phyloP scores from a whole-genome alignment of 2,113 vertebrate genomes.

The Apodemus sylvaticus region DNA sequence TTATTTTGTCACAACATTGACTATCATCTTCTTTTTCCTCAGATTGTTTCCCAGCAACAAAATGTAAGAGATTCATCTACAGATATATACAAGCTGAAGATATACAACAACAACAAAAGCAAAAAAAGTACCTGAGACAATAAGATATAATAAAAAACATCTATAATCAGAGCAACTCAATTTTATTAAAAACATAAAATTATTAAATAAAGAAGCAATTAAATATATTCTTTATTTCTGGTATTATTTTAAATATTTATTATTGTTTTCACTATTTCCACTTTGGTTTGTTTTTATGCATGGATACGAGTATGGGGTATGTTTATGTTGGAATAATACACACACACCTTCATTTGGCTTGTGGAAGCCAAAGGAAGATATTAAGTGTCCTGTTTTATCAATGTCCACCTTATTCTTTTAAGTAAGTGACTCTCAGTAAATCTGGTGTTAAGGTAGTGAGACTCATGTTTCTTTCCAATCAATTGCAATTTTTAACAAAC shows the following conservation, averaged over 20 bases:
- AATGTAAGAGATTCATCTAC: neutral
- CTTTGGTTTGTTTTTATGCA: neutral
- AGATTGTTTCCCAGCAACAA: neutral
- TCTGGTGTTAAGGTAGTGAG: neutral
- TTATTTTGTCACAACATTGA: neutral
- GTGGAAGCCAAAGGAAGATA: too few species aligned
- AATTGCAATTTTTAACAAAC: neutral
- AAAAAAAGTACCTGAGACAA: neutral
- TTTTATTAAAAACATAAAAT: neutral
- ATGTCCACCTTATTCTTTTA: neutral
- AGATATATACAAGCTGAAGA: neutral
- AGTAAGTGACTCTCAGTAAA: neutral
- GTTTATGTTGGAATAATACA: neutral
- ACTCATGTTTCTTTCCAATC: too few species aligned
- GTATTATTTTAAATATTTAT: neutral
- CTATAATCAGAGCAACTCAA: neutral
- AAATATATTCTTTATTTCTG: neutral
- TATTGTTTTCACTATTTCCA: neutral
- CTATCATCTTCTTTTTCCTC: neutral
- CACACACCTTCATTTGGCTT: too few species aligned
- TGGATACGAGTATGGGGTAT: neutral
- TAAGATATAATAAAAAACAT: neutral
- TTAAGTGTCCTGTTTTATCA: too few species aligned
- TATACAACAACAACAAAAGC: neutral
- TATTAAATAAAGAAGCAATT: neutral